phyloP scores from a whole-genome alignment of 2,797 vertebrate genomes.

The Manis crassicaudata region DNA sequence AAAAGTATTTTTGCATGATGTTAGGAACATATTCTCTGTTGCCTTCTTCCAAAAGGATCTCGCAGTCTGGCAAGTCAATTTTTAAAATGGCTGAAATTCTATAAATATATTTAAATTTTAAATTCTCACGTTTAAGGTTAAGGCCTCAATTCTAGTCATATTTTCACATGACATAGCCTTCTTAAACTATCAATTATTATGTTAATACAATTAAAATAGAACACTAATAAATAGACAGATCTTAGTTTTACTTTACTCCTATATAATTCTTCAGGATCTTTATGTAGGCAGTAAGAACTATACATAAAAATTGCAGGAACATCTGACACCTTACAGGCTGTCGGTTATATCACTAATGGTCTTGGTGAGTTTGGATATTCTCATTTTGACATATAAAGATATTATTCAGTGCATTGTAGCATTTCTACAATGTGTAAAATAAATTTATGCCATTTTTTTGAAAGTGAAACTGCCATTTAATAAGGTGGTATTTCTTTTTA shows the following conservation, averaged over 20 bases:
- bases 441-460: conserved; percentile 14
- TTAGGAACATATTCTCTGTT: not conserved
- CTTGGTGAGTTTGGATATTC: conserved; percentile 2
- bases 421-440: conserved; percentile 19
- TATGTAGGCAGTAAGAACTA: not conserved
- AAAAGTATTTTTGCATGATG: not conserved
- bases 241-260: conserved; percentile 29
- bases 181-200: not conserved
- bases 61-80: not conserved
- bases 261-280: not conserved
- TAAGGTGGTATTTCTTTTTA: conserved; percentile 9
- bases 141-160: conserved; percentile 22
- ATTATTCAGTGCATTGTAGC: not conserved
- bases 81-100: conserved; percentile 33
- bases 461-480: conserved; percentile 28
- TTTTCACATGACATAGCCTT: not conserved
- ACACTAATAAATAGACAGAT: not conserved
- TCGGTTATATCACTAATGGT: not conserved
- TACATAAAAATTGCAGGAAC: not conserved
- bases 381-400: conserved; percentile 40
- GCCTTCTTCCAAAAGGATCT: not conserved
- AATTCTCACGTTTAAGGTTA: conserved; percentile 11
- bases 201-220: conserved; percentile 47
- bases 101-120: conserved; percentile 46
- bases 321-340: not conserved